phyloP scores from a whole-genome alignment of 2,797 vertebrate species.

The Phoebastria nigripes region DNA sequence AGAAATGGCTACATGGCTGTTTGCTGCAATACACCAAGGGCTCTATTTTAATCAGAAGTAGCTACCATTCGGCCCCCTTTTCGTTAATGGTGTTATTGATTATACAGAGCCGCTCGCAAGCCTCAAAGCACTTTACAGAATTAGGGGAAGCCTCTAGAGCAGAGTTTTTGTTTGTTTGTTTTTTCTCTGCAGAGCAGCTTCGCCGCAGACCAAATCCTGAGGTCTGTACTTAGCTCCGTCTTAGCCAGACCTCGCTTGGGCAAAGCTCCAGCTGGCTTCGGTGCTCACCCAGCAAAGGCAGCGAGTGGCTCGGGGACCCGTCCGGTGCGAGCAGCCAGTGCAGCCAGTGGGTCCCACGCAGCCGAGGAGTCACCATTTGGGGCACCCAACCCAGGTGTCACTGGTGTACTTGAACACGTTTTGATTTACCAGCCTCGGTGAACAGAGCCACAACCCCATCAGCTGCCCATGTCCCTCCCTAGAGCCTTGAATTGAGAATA shows the following conservation, averaged over 20 bases:
- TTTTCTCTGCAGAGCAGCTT: not conserved
- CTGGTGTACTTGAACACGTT: not conserved
- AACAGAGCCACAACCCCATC: not conserved
- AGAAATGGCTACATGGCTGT: not conserved
- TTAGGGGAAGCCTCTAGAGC: constrained; percentile 41
- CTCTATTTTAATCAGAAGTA: constrained; percentile 53
- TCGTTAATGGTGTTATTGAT: constrained; percentile 51
- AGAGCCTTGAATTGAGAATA: not conserved
- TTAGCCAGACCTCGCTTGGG: not conserved
- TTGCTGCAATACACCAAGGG: not conserved
- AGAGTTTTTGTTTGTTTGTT: constrained; percentile 2
- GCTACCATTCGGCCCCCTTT: constrained; percentile 8
- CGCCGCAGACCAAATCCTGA: not conserved
- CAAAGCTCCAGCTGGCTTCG: not conserved
- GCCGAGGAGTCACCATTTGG: not conserved
- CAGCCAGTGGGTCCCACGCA: not conserved
- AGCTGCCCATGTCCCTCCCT: not conserved
- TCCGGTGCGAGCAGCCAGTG: not conserved
- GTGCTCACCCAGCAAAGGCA: not conserved
- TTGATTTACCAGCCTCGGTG: not conserved
- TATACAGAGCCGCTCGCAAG: not conserved
- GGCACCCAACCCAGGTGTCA: not conserved
- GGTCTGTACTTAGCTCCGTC: not conserved
- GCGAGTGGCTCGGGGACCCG: fast-evolving
- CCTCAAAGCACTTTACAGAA: constrained; percentile 44